Evolutionary conservation across 2,113 vertebrate genomes (phyloP), one percentile per base, ranked within the genome.

Genomic region (Zapus hudsonius): DNA sequence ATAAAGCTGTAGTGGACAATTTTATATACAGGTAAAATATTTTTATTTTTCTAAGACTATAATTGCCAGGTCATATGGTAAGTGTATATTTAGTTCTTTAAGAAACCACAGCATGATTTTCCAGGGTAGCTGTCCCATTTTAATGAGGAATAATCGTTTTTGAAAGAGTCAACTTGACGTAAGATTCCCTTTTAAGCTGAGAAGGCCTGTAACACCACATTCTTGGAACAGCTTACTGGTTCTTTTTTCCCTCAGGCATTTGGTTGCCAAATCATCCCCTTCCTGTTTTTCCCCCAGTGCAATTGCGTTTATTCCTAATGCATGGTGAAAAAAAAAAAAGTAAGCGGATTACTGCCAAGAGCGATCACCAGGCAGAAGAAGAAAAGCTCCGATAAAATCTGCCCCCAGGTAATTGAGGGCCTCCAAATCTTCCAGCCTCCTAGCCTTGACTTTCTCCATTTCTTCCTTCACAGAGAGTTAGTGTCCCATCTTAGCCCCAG

Each of bases 141-240:
- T 93, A 87, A 85, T 29, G 40, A 96, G 52, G 61, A 74, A 70
- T 19, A 29, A 47, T 88, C 16, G 57, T 59, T 66, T 90, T 75
- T 93, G 13, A 70, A 69, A 64, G 61, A 27, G 47, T 87, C 20
- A 69, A 38, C 22, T 79, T 87, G 55, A 61, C 23, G 69, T 52
- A 42, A 59, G 78, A 31, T 81, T 78, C 29, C 72, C 40, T 63
- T 80, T 38, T 78, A 67, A 52, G 44, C 47, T 42, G 40, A 57
- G 83, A 80, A 75, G 22, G 31, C 16, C 59, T 84, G 5, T 38
- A 74, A 52, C 2, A 59, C 25, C 52, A 55, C 29, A 27, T 87
- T 63, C 23, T 61, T 31, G 1, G 23, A 80, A 36, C 19, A 88
- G 17, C 4, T 13, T 63, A 20, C 19, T 73, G 38, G 27, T 7